Conservation (phyloP, 2,888 invertebrate species). For the Phalangium opilio region DNA sequence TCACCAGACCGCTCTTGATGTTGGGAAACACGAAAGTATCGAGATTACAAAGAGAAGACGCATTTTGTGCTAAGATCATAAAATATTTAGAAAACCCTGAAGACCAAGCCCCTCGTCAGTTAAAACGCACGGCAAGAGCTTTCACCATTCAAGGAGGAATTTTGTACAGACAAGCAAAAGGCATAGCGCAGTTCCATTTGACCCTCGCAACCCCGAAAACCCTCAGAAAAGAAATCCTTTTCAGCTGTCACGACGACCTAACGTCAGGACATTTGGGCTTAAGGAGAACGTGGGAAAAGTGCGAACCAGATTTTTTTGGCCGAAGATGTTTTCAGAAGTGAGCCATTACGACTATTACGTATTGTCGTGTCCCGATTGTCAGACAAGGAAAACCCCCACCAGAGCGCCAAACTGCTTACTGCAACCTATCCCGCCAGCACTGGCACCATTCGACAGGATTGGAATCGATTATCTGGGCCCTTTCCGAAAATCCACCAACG, state of each 20-base stretch:
- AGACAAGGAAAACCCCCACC: background rate
- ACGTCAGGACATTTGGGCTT: conserved; percentile 8
- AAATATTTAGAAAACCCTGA: background rate
- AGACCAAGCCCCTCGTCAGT: no score
- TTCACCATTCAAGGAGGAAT: background rate
- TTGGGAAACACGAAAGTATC: background rate
- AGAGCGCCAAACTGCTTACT: background rate
- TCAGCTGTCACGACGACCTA: conserved; percentile 12
- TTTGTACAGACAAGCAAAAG: background rate
- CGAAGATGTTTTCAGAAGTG: conserved; percentile 1
- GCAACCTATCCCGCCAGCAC: background rate
- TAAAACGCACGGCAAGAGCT: no score
- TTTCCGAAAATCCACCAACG: conserved; percentile 7
- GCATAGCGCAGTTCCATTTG: background rate
- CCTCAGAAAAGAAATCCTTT: conserved; percentile 11
- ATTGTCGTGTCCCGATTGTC: conserved; percentile 2
- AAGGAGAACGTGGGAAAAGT: background rate
- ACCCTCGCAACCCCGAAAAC: conserved; percentile 13
- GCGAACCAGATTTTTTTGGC: background rate
- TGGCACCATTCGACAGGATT: background rate
- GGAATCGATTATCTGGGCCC: conserved; percentile 16
- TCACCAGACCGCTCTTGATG: background rate
- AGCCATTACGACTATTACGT: conserved; percentile 5
- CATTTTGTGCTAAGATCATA: background rate
- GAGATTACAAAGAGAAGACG: background rate